Evolutionary conservation across 2,113 vertebrate species (phyloP).

Genomic region (Microtus oregoni): DNA sequence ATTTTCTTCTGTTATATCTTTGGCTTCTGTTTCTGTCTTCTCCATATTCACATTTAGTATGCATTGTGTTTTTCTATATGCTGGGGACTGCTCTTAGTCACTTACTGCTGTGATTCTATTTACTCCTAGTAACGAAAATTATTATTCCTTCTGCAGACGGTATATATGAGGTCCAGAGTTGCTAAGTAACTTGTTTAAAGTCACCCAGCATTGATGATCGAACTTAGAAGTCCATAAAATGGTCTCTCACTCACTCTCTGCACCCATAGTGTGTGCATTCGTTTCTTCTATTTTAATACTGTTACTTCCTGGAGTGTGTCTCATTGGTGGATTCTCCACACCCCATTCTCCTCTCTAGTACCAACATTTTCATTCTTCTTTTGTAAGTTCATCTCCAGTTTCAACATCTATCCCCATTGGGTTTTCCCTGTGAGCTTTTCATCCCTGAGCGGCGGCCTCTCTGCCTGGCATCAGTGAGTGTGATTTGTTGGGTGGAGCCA

Average conservation of each 20-base stretch:
- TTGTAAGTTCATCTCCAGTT: not conserved
- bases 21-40: not conserved
- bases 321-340: accelerated
- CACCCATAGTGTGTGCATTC: accelerated
- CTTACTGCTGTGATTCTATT: not conserved
- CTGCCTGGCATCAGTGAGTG: accelerated
- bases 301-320: no score
- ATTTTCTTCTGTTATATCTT: constrained; percentile 18
- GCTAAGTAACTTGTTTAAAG: not conserved
- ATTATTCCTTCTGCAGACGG: not conserved
- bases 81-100: not conserved
- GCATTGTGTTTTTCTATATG: not conserved
- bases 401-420: not conserved
- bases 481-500: accelerated
- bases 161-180: not conserved
- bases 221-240: not conserved
- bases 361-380: not conserved
- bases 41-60: not conserved
- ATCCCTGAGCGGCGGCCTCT: not conserved
- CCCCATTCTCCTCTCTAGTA: not conserved
- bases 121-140: not conserved
- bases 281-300: accelerated
- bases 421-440: not conserved
- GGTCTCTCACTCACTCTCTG: not conserved
- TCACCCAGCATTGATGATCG: not conserved